Conservation (phyloP, 2,113 vertebrate genomes). For the Bufo bufo region DNA sequence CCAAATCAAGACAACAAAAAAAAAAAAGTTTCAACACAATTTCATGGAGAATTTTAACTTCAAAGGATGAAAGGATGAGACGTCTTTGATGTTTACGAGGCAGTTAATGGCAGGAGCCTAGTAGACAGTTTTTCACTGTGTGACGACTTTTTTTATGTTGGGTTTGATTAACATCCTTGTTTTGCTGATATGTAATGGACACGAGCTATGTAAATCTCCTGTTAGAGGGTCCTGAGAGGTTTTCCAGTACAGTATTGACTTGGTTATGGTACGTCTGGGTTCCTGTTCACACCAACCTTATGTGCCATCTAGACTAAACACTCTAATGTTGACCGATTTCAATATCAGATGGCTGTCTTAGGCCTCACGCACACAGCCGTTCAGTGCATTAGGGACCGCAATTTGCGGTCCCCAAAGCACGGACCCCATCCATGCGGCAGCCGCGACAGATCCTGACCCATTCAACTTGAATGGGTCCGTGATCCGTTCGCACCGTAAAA, state of each 20-base stretch:
- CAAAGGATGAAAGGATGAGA: slow-evolving; percentile 43
- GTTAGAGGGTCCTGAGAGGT: neutral
- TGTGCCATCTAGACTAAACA: no score
- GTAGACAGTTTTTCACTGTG: slow-evolving; percentile 11
- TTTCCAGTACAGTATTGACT: neutral
- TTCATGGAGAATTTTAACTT: slow-evolving; percentile 42
- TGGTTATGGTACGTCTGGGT: neutral
- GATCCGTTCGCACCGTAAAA: no score
- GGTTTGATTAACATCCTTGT: slow-evolving; percentile 3
- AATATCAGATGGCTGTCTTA: no score
- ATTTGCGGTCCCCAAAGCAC: no score
- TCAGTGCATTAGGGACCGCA: no score
- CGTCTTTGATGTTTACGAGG: slow-evolving; percentile 40
- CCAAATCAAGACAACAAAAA: slow-evolving; percentile 16
- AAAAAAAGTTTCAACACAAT: slow-evolving; percentile 1
- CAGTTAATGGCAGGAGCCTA: slow-evolving; percentile 21
- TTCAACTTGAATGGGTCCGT: no score
- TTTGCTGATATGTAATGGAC: neutral
- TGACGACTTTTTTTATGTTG: neutral
- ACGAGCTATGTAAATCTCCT: neutral
- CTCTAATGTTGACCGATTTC: no score
- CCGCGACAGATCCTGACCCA: no score
- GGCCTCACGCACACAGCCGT: no score
- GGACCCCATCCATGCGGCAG: no score
- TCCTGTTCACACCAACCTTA: neutral